phyloP scores from a whole-genome alignment of 2,797 vertebrate genomes.

The Lycodopsis pacificus region DNA sequence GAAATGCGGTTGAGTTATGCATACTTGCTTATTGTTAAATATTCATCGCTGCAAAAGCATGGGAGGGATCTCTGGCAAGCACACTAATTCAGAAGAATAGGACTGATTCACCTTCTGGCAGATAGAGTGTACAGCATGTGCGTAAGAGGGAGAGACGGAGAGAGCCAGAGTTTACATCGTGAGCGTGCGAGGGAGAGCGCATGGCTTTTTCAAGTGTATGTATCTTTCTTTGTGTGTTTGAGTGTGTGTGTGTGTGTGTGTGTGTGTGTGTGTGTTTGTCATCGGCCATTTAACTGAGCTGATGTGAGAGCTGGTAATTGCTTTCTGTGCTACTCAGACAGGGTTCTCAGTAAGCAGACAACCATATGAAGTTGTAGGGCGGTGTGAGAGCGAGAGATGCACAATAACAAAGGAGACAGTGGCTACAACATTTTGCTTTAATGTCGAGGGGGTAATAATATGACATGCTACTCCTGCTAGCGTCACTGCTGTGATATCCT shows the following conservation, averaged over 20 bases:
- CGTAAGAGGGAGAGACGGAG: conserved; percentile 27
- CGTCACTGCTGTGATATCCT: conserved; percentile 24
- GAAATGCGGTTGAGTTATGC: conserved; percentile 46
- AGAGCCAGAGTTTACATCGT: conserved; percentile 21
- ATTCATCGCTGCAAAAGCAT: conserved; percentile 69
- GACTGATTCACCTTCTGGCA: conserved; percentile 64
- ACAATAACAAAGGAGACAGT: conserved; percentile 30
- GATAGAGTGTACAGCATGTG: conserved; percentile 27
- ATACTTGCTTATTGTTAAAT: conserved; percentile 68
- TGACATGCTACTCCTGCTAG: conserved; percentile 32
- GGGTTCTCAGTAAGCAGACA: conserved; percentile 53
- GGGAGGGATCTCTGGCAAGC: conserved; percentile 55
- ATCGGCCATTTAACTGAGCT: conserved; percentile 57
- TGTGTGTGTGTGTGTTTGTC: conserved; percentile 49
- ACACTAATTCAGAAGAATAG: conserved; percentile 56
- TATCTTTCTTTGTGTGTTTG: conserved; percentile 43
- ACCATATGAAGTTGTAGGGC: conserved; percentile 42
- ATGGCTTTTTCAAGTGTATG: conserved; percentile 54
- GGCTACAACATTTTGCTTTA: conserved; percentile 50
- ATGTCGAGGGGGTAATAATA: conserved; percentile 39
- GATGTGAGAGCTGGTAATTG: conserved; percentile 73
- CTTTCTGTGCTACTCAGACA: conserved; percentile 60
- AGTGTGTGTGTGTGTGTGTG: conserved; percentile 16
- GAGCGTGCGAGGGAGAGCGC: conserved; percentile 30
- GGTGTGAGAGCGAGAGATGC: conserved; percentile 3